Conservation (phyloP, 2,113 vertebrate genomes). For the Hippopotamus amphibius region DNA sequence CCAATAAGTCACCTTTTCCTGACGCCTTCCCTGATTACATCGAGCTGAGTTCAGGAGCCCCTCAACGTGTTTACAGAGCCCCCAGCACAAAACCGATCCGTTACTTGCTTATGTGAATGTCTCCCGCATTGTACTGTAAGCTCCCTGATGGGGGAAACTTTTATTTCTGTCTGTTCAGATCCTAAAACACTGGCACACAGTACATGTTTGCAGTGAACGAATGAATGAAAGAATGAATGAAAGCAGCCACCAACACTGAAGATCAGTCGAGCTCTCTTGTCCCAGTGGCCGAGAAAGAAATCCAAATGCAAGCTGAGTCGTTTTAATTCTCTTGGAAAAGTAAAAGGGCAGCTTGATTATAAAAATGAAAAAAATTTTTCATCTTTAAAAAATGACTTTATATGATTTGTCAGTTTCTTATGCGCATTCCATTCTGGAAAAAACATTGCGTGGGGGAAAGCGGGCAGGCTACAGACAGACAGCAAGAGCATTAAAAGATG, state of each 20-base stretch:
- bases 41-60: background rate
- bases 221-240: background rate
- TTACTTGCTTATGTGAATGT: background rate
- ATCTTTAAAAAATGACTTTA: slow-evolving; percentile 56
- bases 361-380: slow-evolving; percentile 63
- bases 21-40: background rate
- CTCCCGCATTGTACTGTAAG: background rate
- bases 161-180: background rate
- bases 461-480: background rate
- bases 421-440: background rate
- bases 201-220: background rate
- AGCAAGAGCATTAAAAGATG: background rate
- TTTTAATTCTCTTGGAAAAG: slow-evolving; percentile 45
- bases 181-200: background rate
- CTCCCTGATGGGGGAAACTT: background rate
- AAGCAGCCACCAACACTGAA: too few species aligned
- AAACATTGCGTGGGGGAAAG: background rate
- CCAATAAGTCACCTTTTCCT: background rate
- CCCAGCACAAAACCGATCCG: background rate
- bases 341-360: slow-evolving; percentile 36
- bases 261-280: background rate
- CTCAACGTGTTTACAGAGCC: background rate
- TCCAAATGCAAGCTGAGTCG: slow-evolving; percentile 14
- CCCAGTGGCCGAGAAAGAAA: background rate
- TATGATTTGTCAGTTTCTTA: slow-evolving; percentile 11